Percentiles rank a stretch among this genome's conserved stretches.
phyloP scores from a whole-genome alignment of 2,888 invertebrate genomes.

The Graphium colonna region DNA sequence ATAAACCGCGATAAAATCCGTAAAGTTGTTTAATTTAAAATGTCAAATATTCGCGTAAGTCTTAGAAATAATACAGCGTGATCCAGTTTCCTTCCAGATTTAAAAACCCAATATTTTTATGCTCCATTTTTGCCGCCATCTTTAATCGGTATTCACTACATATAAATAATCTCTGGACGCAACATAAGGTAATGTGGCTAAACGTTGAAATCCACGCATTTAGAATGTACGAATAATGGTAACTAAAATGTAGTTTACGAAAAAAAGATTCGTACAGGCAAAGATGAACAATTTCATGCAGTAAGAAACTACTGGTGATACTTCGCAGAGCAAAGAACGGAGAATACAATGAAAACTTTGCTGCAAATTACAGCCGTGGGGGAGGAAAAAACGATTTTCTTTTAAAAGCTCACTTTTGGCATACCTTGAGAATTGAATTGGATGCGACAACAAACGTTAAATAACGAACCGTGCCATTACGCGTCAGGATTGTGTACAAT shows the following conservation, averaged over 20 bases:
- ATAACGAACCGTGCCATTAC: neutral
- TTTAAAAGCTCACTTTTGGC: slow-evolving; percentile 4
- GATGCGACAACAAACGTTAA: slow-evolving; percentile 1
- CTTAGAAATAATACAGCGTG: too few species aligned
- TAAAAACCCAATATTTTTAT: slow-evolving; percentile 25
- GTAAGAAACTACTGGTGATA: slow-evolving; percentile 11
- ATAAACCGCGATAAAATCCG: too few species aligned
- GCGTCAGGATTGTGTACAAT: neutral
- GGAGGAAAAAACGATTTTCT: neutral
- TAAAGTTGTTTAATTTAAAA: too few species aligned
- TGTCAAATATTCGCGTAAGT: too few species aligned
- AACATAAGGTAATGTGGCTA: too few species aligned
- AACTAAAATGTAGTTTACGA: neutral
- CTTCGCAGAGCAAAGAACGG: slow-evolving; percentile 3
- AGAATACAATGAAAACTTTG: neutral
- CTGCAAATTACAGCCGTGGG: slow-evolving; percentile 13
- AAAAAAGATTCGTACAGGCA: neutral
- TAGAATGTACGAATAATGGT: too few species aligned
- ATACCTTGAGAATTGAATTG: neutral
- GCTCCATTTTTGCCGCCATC: slow-evolving; percentile 22
- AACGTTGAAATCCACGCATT: too few species aligned
- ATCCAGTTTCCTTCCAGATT: slow-evolving; percentile 32
- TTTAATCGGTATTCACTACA: neutral
- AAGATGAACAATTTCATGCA: slow-evolving; percentile 5
- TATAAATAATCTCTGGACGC: too few species aligned